These are phyloP conservation scores for Alethe diademata DNA, from an alignment of 2,113 vertebrate genomes.

Conservation along the genomic window DNA sequence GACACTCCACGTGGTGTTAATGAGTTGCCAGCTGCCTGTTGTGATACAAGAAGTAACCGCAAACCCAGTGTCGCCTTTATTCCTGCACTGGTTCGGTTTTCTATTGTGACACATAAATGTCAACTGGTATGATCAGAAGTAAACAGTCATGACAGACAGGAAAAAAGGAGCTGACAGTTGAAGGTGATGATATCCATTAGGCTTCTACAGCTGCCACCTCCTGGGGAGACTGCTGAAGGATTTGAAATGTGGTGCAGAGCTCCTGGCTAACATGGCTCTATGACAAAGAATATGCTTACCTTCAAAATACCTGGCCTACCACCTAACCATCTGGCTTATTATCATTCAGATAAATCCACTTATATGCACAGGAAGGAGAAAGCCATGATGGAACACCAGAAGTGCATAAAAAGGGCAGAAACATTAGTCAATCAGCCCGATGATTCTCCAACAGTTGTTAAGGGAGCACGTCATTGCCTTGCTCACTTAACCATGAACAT, in stretches of 20 bases:
- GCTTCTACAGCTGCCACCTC: slow-evolving; percentile 70
- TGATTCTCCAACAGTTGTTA: slow-evolving; percentile 25
- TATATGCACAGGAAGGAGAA: not conserved
- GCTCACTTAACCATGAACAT: slow-evolving; percentile 51
- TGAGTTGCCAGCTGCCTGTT: slow-evolving; percentile 73
- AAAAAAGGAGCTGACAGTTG: slow-evolving; percentile 70
- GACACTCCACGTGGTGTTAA: slow-evolving; percentile 67
- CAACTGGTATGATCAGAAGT: slow-evolving; percentile 70
- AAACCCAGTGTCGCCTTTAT: slow-evolving; percentile 61
- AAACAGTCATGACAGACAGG: slow-evolving; percentile 71
- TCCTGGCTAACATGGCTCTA: slow-evolving; percentile 53
- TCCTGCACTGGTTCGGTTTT: slow-evolving; percentile 47
- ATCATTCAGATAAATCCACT: slow-evolving; percentile 46
- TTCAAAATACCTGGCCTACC: slow-evolving; percentile 61
- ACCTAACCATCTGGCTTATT: slow-evolving; percentile 59
- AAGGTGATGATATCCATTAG: slow-evolving; percentile 73
- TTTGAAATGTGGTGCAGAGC: slow-evolving; percentile 55
- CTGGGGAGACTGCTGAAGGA: slow-evolving; percentile 64
- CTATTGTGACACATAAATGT: slow-evolving; percentile 70
- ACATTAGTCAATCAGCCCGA: slow-evolving; percentile 16
- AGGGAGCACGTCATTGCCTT: slow-evolving; percentile 47
- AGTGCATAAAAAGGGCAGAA: slow-evolving; percentile 55
- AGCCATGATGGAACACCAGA: slow-evolving; percentile 23
- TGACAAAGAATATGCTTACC: slow-evolving; percentile 69
- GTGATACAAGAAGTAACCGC: slow-evolving; percentile 57